These are phyloP conservation scores for Drosophila nr. perissopoda DNA, from an alignment of 2,888 invertebrate genomes.

Conservation along the genomic window DNA sequence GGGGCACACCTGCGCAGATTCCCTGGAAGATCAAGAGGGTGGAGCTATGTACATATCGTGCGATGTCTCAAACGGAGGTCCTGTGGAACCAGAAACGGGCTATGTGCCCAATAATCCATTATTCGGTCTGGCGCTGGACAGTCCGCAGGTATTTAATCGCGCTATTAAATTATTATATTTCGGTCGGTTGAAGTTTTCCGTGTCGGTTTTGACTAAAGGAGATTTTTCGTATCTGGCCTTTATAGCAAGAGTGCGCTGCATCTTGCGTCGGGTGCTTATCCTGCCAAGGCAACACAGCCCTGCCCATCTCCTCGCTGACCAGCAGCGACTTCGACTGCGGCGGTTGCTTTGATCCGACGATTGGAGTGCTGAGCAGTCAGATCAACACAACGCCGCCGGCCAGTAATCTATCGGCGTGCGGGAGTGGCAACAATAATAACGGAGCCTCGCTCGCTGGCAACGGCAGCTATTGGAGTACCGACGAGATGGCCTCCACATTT, in stretches of 20 bases:
- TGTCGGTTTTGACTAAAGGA: slow-evolving; percentile 12
- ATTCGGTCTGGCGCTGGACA: slow-evolving; percentile 85
- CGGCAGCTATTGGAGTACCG: slow-evolving; percentile 86
- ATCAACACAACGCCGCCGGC: slow-evolving; percentile 74
- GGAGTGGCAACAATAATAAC: slow-evolving; percentile 51
- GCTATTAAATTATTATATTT: neutral
- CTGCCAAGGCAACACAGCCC: slow-evolving; percentile 84
- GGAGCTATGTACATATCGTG: slow-evolving; percentile 86
- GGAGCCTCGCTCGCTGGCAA: slow-evolving; percentile 72
- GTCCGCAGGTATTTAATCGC: slow-evolving; percentile 84
- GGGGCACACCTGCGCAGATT: slow-evolving; percentile 81
- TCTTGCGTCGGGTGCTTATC: slow-evolving; percentile 85
- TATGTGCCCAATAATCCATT: slow-evolving; percentile 85
- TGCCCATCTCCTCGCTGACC: slow-evolving; percentile 84
- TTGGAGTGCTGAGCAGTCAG: slow-evolving; percentile 77
- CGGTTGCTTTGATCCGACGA: slow-evolving; percentile 84
- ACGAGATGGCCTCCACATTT: slow-evolving; percentile 94
- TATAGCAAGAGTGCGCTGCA: slow-evolving; percentile 84
- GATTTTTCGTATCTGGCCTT: neutral
- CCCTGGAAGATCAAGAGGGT: slow-evolving; percentile 86
- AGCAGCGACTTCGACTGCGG: slow-evolving; percentile 85
- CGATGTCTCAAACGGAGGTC: slow-evolving; percentile 85
- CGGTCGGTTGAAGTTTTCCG: slow-evolving; percentile 1
- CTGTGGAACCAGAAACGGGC: slow-evolving; percentile 85
- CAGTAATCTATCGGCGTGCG: slow-evolving; percentile 35